These are phyloP conservation scores for Ceryle rudis DNA, from an alignment of 2,797 vertebrate genomes.

Conservation along the genomic window DNA sequence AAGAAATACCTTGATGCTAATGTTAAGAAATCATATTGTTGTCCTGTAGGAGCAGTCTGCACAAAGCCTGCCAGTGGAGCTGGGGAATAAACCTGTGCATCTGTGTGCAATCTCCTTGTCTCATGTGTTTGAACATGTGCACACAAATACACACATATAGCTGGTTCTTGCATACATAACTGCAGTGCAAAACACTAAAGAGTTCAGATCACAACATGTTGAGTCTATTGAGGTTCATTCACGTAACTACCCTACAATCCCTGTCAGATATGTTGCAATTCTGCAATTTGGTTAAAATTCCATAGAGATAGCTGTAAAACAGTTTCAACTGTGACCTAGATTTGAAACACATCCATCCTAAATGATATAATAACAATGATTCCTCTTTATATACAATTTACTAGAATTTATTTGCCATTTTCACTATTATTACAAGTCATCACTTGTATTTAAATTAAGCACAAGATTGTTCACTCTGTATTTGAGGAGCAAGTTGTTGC, in stretches of 20 bases:
- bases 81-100: neutral
- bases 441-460: slow-evolving; percentile 40
- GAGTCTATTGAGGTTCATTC: slow-evolving; percentile 18
- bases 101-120: neutral
- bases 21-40: neutral
- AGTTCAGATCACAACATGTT: slow-evolving; percentile 8
- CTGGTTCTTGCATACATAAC: neutral
- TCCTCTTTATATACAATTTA: slow-evolving; percentile 55
- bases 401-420: slow-evolving; percentile 65
- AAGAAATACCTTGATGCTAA: neutral
- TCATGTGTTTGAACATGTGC: neutral
- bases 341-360: slow-evolving; percentile 52
- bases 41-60: neutral
- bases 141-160: neutral
- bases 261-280: neutral
- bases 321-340: slow-evolving; percentile 54
- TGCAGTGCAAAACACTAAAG: neutral
- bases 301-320: slow-evolving; percentile 44
- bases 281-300: slow-evolving; percentile 28
- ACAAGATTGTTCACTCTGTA: neutral
- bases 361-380: slow-evolving; percentile 53
- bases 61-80: neutral
- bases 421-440: slow-evolving; percentile 44
- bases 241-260: neutral
- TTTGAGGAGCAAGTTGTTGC: neutral